Percentiles rank a stretch among this genome's conserved stretches.
These are phyloP conservation scores for Cyrtorhinus lividipennis DNA, from an alignment of 1,140 invertebrate species.

Conservation along the genomic window DNA sequence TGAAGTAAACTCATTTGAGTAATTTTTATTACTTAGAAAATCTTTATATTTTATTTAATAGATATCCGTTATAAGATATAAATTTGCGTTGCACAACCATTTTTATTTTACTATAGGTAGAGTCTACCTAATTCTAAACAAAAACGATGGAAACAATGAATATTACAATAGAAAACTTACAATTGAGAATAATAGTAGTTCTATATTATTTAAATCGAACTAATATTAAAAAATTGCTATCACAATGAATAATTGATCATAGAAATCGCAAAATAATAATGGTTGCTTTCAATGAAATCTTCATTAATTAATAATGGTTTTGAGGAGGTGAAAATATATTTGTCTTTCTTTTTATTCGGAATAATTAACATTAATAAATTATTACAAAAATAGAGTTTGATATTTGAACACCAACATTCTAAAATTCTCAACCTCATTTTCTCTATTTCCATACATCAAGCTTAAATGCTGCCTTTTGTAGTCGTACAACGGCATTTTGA, in stretches of 20 bases:
- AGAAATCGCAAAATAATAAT: conserved; percentile 7
- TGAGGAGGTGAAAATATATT: background rate
- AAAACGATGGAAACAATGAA: background rate
- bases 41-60: background rate
- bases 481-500: background rate
- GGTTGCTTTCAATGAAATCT: background rate
- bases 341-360: conserved; percentile 7
- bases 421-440: background rate
- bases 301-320: background rate
- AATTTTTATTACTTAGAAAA: background rate
- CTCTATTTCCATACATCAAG: background rate
- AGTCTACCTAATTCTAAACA: too few species aligned
- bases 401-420: conserved; percentile 2
- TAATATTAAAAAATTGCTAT: background rate
- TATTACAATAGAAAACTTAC: background rate
- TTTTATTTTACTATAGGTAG: background rate
- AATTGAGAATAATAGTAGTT: background rate
- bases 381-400: conserved; percentile 10
- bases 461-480: background rate
- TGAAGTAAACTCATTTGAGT: conserved; percentile 1
- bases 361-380: conserved; percentile 9
- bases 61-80: background rate
- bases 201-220: background rate
- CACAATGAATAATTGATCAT: conserved; percentile 7
- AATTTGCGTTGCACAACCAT: conserved; percentile 3